phyloP scores from a whole-genome alignment of 2,113 vertebrate species.

The Smithornis capensis region DNA sequence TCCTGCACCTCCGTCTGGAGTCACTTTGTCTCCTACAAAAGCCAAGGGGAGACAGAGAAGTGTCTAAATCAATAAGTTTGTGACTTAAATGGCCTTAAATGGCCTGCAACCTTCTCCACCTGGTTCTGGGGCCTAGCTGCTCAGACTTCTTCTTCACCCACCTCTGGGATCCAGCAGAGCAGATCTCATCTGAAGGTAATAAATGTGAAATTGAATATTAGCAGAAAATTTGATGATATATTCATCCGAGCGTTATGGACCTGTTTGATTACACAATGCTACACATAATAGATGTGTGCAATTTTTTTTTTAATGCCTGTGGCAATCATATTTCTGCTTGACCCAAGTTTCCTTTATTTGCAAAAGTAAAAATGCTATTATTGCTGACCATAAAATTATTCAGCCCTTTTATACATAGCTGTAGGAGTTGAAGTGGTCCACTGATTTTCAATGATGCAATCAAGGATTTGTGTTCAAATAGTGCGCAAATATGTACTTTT shows the following conservation, averaged over 20 bases:
- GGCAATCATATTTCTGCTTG: neutral
- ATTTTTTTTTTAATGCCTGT: neutral
- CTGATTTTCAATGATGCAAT: conserved; percentile 9
- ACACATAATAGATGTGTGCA: rapidly evolving
- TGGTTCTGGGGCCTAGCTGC: neutral
- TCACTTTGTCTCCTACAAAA: neutral
- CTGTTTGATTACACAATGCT: neutral
- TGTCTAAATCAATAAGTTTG: neutral
- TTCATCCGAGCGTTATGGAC: rapidly evolving
- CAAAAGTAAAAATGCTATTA: conserved; percentile 9
- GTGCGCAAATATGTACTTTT: neutral
- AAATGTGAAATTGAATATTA: neutral
- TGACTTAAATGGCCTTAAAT: neutral
- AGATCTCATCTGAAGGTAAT: neutral
- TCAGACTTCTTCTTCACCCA: neutral
- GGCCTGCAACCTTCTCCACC: neutral
- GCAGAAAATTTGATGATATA: neutral
- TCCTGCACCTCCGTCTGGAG: neutral
- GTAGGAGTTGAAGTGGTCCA: neutral
- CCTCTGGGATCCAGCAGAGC: neutral
- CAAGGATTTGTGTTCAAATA: conserved; percentile 21
- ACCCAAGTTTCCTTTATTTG: neutral
- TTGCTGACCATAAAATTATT: conserved; percentile 1
- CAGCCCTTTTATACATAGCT: neutral
- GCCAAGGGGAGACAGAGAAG: neutral